Percentiles rank a stretch among this genome's conserved stretches.
phyloP scores from a whole-genome alignment of 2,888 invertebrate genomes.

The Archaeoteleia sp. region DNA sequence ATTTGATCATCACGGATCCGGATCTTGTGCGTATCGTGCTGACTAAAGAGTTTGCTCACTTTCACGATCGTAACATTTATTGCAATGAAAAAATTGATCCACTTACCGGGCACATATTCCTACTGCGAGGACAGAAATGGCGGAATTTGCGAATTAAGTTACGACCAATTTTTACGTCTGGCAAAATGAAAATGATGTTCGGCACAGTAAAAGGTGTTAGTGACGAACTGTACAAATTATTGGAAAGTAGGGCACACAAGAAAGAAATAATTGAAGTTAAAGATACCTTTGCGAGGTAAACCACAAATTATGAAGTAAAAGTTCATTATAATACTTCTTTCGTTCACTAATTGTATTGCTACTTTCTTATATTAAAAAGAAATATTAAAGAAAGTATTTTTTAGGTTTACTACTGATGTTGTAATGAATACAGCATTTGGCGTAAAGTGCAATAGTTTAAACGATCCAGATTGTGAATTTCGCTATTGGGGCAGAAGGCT shows the following conservation, averaged over 20 bases:
- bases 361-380: neutral
- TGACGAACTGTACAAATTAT: conserved; percentile 50
- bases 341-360: neutral
- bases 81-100: conserved; percentile 66
- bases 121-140: conserved; percentile 68
- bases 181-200: conserved; percentile 72
- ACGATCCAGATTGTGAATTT: conserved; percentile 64
- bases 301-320: too few species aligned
- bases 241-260: conserved; percentile 30
- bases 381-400: conserved; percentile 8
- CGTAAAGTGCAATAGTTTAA: conserved; percentile 61
- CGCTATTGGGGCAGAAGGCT: conserved; percentile 62
- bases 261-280: conserved; percentile 55
- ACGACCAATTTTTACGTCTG: conserved; percentile 73
- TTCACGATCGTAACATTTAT: conserved; percentile 69
- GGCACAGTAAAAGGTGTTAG: conserved; percentile 61
- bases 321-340: too few species aligned
- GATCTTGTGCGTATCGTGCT: conserved; percentile 66
- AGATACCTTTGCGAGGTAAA: conserved; percentile 62
- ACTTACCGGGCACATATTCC: conserved; percentile 64
- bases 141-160: conserved; percentile 68
- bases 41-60: conserved; percentile 68
- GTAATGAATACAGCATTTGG: conserved; percentile 68
- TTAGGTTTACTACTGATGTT: conserved; percentile 63
- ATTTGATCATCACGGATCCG: conserved; percentile 66